Evolutionary conservation across 2,113 vertebrate genomes (phyloP), one percentile per base, ranked within the genome.

Genomic region (Lutjanus erythropterus): DNA sequence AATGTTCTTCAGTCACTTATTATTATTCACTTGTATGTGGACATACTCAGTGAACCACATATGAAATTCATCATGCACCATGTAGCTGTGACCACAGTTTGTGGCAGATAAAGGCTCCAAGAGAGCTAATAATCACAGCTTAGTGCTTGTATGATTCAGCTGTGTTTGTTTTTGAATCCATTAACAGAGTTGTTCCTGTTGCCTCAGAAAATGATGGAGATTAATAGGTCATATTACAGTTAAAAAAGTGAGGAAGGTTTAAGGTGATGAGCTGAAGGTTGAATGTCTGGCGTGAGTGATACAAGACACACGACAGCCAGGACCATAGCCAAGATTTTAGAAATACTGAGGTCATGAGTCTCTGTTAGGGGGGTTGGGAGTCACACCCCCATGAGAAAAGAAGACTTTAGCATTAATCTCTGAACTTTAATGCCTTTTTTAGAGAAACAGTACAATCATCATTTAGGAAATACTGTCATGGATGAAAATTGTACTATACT

Each of bases 141-240:
- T 19, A 61, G 6, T 6, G 10, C 11, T 18, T 25, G 4, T 18
- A 16, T 25, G 15, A 46, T 33, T 41, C 9, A 1, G 47, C n/a
- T n/a, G 39, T 61, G 52, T 81, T 58, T 68, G 35, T n/a, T n/a
- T n/a, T n/a, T n/a, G 19, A 29, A 69, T 56, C 47, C 50, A 56
- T 62, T 49, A 66, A n/a, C 15, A 1, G 5, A 25, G n/a, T 41
- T 69, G 4, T 35, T 35, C 33, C 25, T 42, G 19, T 55, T 16
- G n/a, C 12, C 52, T 41, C 18, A 9, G 18, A 39, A 37, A 29
- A 56, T 46, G 16, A 39, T n/a, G 23, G 44, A n/a, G n/a, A 41
- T 77, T 50, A 78, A 60, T 12, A 49, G 0, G 23, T n/a, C 14
- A n/a, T 12, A 18, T 18, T 16, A 68, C 21, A 41, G n/a, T 42